These are phyloP conservation scores for Melinaea marsaeus DNA, from an alignment of 2,888 invertebrate species.

Conservation along the genomic window DNA sequence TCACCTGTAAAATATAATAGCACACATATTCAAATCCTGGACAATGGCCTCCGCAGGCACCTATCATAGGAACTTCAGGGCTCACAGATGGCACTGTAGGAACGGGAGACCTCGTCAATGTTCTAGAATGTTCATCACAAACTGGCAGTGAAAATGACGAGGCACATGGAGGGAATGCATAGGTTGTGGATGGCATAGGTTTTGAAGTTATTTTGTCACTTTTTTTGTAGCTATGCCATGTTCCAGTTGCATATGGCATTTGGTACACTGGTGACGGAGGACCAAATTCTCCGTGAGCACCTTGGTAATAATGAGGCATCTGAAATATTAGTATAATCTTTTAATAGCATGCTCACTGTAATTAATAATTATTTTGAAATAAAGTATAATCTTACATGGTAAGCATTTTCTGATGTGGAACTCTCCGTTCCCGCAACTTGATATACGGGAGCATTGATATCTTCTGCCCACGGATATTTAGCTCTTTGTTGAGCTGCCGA, in stretches of 20 bases:
- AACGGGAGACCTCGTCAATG: constrained; percentile 50
- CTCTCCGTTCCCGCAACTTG: constrained; percentile 70
- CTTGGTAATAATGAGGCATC: constrained; percentile 66
- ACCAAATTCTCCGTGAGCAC: constrained; percentile 55
- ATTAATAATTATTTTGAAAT: constrained; percentile 3
- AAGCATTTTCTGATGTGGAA: constrained; percentile 71
- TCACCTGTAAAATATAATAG: constrained; percentile 83
- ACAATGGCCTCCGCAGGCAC: constrained; percentile 83
- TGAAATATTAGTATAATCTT: constrained; percentile 37
- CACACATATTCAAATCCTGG: constrained; percentile 84
- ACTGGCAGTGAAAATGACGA: constrained; percentile 69
- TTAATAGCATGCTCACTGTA: background rate
- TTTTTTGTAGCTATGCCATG: constrained; percentile 61
- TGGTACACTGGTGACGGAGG: constrained; percentile 72
- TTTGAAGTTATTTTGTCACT: constrained; percentile 47
- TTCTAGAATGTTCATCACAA: constrained; percentile 52
- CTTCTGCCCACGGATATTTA: constrained; percentile 72
- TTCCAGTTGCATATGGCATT: constrained; percentile 64
- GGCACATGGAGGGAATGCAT: constrained; percentile 64
- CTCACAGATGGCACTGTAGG: constrained; percentile 60
- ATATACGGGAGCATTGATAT: constrained; percentile 59
- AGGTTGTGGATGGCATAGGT: constrained; percentile 47
- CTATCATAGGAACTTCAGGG: constrained; percentile 77
- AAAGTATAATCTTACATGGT: constrained; percentile 53
- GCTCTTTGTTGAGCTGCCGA: constrained; percentile 69